A percentile compares a stretch with the other conserved stretches of the same genome.
Conservation (phyloP, 2,888 invertebrate species). For the Papilio demoleus region DNA sequence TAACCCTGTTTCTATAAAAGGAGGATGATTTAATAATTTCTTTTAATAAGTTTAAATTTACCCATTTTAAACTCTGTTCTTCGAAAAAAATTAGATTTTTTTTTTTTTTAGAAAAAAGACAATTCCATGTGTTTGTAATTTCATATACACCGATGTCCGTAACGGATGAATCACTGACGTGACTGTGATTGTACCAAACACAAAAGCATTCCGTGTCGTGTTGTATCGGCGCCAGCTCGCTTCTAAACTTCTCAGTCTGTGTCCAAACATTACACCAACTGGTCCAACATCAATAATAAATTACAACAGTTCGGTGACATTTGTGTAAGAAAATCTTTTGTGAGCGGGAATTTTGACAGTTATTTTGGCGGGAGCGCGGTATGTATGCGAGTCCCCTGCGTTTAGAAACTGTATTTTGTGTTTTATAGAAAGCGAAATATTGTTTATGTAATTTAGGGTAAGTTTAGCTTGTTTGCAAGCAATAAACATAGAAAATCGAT, state of each 20-base stretch:
- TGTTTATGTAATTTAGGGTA: neutral
- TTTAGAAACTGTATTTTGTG: constrained; percentile 11
- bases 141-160: neutral
- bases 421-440: neutral
- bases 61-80: too few relatives aligned
- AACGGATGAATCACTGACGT: constrained; percentile 57
- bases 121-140: neutral
- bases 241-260: constrained; percentile 47
- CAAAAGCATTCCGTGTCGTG: constrained; percentile 66
- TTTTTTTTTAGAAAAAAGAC: neutral
- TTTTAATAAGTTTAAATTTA: too few relatives aligned
- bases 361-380: constrained; percentile 23
- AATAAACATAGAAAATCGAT: neutral
- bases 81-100: neutral
- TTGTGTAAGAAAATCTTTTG: constrained; percentile 13
- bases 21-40: too few relatives aligned
- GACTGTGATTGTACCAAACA: constrained; percentile 60
- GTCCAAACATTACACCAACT: constrained; percentile 41
- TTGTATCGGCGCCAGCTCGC: constrained; percentile 59
- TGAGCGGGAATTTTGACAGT: constrained; percentile 19
- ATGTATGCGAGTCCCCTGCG: constrained; percentile 34
- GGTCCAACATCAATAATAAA: constrained; percentile 23
- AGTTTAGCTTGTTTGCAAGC: neutral
- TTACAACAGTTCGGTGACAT: constrained; percentile 17
- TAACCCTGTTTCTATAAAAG: neutral